Evolutionary conservation across 92 coral and sea anemone genomes (phyloP).

Genomic region (Hydrozoanthus gracilis): DNA sequence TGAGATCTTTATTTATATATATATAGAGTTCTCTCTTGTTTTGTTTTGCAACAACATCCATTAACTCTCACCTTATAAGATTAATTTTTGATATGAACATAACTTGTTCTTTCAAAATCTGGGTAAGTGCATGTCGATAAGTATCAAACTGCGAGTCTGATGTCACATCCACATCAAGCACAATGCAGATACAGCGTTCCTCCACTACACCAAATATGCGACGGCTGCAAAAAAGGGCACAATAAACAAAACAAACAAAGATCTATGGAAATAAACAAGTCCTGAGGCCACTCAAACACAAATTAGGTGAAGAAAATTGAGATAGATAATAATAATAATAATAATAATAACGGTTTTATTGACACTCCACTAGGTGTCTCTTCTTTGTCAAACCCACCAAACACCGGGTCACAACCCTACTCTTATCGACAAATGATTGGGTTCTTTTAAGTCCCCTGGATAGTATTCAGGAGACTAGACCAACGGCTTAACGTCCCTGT

Average conservation of each 20-base stretch:
- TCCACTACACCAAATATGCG: constrained; percentile 94
- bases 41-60: too few relatives aligned
- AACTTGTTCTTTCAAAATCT: constrained; percentile 91
- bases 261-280: neutral
- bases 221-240: constrained; percentile 65
- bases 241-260: neutral
- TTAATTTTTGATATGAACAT: constrained; percentile 94
- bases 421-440: too few relatives aligned
- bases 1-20: too few relatives aligned
- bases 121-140: constrained; percentile 84
- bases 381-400: too few relatives aligned
- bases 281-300: neutral
- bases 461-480: too few relatives aligned
- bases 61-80: constrained; percentile 73
- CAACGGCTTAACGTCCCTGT: too few relatives aligned
- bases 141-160: constrained; percentile 84
- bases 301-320: neutral
- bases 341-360: too few relatives aligned
- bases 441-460: too few relatives aligned
- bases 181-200: constrained; percentile 83
- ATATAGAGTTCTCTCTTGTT: too few relatives aligned
- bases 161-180: constrained; percentile 80
- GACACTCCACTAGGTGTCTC: too few relatives aligned
- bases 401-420: too few relatives aligned
- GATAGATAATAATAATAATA: too few relatives aligned